These are phyloP conservation scores for Varecia variegata DNA, from an alignment of 2,797 vertebrate genomes.

Conservation along the genomic window DNA sequence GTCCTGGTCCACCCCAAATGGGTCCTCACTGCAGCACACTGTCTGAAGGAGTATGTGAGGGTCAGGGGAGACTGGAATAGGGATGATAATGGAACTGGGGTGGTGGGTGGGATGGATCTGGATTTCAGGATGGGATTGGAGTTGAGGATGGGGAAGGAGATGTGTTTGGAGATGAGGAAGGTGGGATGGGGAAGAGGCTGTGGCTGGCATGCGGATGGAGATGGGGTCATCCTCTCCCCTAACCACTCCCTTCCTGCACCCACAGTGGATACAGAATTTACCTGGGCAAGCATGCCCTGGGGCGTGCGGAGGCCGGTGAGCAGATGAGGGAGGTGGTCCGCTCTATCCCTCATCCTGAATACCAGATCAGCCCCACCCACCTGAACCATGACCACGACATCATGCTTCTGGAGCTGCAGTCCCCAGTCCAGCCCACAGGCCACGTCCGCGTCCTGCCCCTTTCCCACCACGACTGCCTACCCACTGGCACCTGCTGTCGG, in stretches of 20 bases:
- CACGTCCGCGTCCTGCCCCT: slow-evolving; percentile 76
- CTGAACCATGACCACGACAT: slow-evolving; percentile 79
- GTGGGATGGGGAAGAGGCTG: neutral
- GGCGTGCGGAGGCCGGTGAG: slow-evolving; percentile 3
- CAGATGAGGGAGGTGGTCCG: slow-evolving; percentile 53
- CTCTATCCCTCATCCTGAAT: slow-evolving; percentile 65
- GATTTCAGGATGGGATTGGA: neutral
- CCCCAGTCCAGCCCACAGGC: slow-evolving; percentile 68
- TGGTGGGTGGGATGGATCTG: accelerated
- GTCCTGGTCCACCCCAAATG: slow-evolving; percentile 73
- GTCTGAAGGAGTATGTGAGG: slow-evolving; percentile 73
- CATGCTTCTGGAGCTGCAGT: slow-evolving; percentile 80
- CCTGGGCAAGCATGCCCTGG: slow-evolving; percentile 70
- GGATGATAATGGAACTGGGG: neutral
- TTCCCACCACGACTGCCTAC: slow-evolving; percentile 73
- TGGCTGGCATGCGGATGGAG: neutral
- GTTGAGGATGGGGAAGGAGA: neutral
- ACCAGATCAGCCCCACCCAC: slow-evolving; percentile 68
- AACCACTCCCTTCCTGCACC: slow-evolving; percentile 47
- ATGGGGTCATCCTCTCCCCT: neutral
- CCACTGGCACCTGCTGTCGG: slow-evolving; percentile 78
- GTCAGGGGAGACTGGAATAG: neutral
- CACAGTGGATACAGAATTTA: slow-evolving; percentile 77
- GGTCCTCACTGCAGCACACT: slow-evolving; percentile 80
- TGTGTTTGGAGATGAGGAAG: neutral